phyloP scores from a whole-genome alignment of 2,888 invertebrate genomes.

The Chloroclysta siterata region DNA sequence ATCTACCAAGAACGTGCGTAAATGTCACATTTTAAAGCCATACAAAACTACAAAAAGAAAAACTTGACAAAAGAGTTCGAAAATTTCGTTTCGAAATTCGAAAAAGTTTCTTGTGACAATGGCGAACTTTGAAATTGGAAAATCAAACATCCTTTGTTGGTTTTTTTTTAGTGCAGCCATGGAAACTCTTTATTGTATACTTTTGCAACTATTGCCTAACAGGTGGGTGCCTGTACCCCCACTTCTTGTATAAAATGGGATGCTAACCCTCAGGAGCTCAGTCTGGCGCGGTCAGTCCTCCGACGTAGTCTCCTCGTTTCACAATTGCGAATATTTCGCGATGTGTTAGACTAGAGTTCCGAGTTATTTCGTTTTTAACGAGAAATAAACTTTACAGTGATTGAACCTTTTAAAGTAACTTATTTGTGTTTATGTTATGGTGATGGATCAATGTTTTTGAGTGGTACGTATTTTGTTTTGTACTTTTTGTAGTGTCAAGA shows the following conservation, averaged over 20 bases:
- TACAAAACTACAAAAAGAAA: not conserved
- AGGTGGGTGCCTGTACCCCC: conserved; percentile 9
- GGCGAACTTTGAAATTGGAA: conserved; percentile 1
- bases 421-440: not conserved
- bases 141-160: not conserved
- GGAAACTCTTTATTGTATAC: conserved; percentile 17
- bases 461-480: conserved; percentile 17
- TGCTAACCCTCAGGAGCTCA: conserved; percentile 22
- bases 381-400: conserved; percentile 10
- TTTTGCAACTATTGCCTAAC: conserved; percentile 18
- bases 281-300: conserved; percentile 13
- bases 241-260: conserved; percentile 21
- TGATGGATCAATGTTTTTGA: conserved; percentile 6
- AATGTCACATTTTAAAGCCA: not conserved
- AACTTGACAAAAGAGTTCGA: not conserved
- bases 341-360: conserved; percentile 9
- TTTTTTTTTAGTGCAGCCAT: conserved; percentile 7
- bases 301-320: conserved; percentile 11
- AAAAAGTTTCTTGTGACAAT: not conserved
- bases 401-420: not conserved
- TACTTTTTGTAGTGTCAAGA: not conserved
- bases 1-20: not conserved
- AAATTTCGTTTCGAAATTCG: not conserved
- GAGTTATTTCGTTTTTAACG: not conserved
- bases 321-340: conserved; percentile 24